These are phyloP conservation scores for Folsomia candida DNA, from an alignment of 2,888 invertebrate species.

Conservation along the genomic window DNA sequence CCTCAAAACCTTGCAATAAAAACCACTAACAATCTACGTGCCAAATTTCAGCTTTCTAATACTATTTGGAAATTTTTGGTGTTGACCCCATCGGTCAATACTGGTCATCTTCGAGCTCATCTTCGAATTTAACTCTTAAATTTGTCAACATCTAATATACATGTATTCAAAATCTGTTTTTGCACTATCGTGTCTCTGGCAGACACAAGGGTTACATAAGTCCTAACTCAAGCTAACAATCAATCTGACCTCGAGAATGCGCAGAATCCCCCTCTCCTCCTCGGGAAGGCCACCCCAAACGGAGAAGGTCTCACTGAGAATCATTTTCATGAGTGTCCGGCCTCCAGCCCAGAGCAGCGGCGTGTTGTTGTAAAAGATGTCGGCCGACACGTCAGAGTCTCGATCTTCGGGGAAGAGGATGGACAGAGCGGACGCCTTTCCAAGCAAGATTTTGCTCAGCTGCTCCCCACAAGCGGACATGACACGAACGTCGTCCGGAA, in stretches of 20 bases:
- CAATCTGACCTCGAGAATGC: background rate
- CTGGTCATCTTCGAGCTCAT: no score
- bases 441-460: constrained; percentile 26
- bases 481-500: constrained; percentile 25
- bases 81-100: no score
- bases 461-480: constrained; percentile 22
- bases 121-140: no score
- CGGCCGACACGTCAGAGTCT: constrained; percentile 26
- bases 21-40: no score
- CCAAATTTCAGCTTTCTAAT: no score
- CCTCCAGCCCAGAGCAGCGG: constrained; percentile 2
- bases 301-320: constrained; percentile 3
- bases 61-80: no score
- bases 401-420: constrained; percentile 37
- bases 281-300: constrained; percentile 7
- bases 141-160: no score
- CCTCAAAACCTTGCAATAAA: no score
- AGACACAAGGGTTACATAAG: no score
- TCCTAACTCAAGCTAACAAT: no score
- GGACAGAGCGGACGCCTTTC: constrained; percentile 29
- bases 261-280: constrained; percentile 20
- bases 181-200: no score
- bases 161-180: no score
- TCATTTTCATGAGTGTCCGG: constrained; percentile 18
- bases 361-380: constrained; percentile 32